Base-by-base conservation (phyloP, 2,888 invertebrate species). In the Cybosia mesomella region DNA sequence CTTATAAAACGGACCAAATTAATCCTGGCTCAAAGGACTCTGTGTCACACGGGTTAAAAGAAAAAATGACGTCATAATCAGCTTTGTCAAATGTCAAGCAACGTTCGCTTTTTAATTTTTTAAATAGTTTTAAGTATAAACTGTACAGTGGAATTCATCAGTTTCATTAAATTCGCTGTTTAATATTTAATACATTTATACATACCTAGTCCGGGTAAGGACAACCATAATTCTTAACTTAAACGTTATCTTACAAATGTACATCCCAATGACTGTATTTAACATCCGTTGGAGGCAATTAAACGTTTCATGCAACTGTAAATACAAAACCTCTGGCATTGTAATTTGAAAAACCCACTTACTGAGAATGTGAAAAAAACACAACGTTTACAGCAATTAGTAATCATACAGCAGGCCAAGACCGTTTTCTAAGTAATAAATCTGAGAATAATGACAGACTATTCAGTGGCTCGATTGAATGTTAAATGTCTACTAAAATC, bases 51-150 rank as follows among this genome's bases (percentile, higher is more conserved):
- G 85, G 87, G 87, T 77, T 87, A 87, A 89, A 88, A 85, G 82
- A 86, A 92, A 92, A 90, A 89, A 81, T 93, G 92, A 95, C 92
- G 91, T 93, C 92, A 92, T 94, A 95, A 95, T 94, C 95, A 95
- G 93, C 95, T 95, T 94, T 94, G 93, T 94, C 92, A 93, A 94
- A 91, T 84, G 92, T 92, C 92, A 92, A 91, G 87, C 86, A 84
- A 85, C 85, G 89, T 90, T 90, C 89, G 87, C 89, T 88, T 92
- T 92, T 91, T 86, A 89, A 92, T 89, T 80, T 90, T 90, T 91
- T 81, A 90, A 93, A 93, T 90, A 91, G 92, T 87, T 90, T 88
- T 64, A 49, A 28, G 28, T 4, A 43, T 49, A 32, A n/a, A 49
- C 43, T 9, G 85, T 89, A 89, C 85, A 85, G 76, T 84, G 81